Evolutionary conservation across 2,797 vertebrate genomes (phyloP).

Genomic region (Chiroxiphia lanceolata): DNA sequence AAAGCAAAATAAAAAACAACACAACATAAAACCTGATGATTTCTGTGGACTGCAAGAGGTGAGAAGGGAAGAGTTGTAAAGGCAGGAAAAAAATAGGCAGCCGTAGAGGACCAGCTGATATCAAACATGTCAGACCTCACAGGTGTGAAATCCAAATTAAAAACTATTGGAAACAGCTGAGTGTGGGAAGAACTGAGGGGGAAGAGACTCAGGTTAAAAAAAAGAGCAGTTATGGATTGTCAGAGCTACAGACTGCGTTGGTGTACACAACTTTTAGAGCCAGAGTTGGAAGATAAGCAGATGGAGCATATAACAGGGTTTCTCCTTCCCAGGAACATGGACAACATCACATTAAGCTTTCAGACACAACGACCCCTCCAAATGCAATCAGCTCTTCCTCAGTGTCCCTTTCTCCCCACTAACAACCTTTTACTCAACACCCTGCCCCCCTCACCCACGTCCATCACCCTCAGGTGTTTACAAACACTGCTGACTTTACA

Average conservation of each 20-base stretch:
- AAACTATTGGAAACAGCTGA: not conserved
- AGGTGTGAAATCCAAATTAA: not conserved
- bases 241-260: fast-evolving
- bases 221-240: fast-evolving
- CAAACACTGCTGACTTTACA: fast-evolving
- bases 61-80: not conserved
- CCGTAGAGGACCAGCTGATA: not conserved
- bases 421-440: not conserved
- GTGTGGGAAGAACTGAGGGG: not conserved
- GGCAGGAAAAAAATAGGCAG: fast-evolving
- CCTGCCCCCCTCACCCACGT: fast-evolving
- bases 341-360: not conserved
- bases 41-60: not conserved
- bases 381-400: not conserved
- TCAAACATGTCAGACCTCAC: not conserved
- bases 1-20: not conserved
- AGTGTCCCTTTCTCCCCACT: not conserved
- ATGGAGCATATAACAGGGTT: not conserved
- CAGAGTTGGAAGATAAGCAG: not conserved
- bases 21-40: fast-evolving
- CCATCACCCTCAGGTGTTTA: not conserved
- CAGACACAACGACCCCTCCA: not conserved
- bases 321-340: fast-evolving
- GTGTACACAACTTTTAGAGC: not conserved
- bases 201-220: not conserved